Evolutionary conservation across 2,113 vertebrate species (phyloP).

Genomic region (Hyla sarda): DNA sequence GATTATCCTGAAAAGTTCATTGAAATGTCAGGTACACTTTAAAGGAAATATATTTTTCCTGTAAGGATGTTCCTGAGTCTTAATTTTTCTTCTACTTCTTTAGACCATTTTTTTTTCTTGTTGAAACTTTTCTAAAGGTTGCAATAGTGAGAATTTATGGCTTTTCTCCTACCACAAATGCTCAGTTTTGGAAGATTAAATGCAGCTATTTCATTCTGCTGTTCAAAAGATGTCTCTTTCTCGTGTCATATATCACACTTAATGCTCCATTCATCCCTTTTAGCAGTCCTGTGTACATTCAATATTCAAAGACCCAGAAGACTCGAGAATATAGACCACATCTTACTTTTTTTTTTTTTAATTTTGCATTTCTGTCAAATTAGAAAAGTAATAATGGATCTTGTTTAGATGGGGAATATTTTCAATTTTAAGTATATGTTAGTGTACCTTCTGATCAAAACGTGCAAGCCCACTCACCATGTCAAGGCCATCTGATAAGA

Average conservation of each 20-base stretch:
- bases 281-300: neutral
- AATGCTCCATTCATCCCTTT: slow-evolving; percentile 18
- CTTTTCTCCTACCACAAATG: slow-evolving; percentile 22
- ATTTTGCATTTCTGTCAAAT: neutral
- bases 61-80: neutral
- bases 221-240: slow-evolving; percentile 4
- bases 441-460: too few species aligned
- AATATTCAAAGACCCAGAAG: slow-evolving; percentile 23
- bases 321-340: neutral
- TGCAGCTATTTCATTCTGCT: slow-evolving; percentile 24
- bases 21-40: too few species aligned
- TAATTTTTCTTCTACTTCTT: neutral
- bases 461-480: too few species aligned
- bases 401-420: neutral
- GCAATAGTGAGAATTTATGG: slow-evolving; percentile 30
- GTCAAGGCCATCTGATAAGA: too few species aligned
- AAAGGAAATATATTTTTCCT: neutral
- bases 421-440: neutral
- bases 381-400: neutral
- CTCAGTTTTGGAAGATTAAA: slow-evolving; percentile 28
- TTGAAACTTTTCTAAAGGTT: slow-evolving; percentile 40
- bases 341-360: neutral
- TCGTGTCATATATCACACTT: slow-evolving; percentile 13
- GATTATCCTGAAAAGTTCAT: too few species aligned
- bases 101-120: neutral